Base-by-base conservation (phyloP, 2,113 vertebrate species). In the Sebastes fasciatus region DNA sequence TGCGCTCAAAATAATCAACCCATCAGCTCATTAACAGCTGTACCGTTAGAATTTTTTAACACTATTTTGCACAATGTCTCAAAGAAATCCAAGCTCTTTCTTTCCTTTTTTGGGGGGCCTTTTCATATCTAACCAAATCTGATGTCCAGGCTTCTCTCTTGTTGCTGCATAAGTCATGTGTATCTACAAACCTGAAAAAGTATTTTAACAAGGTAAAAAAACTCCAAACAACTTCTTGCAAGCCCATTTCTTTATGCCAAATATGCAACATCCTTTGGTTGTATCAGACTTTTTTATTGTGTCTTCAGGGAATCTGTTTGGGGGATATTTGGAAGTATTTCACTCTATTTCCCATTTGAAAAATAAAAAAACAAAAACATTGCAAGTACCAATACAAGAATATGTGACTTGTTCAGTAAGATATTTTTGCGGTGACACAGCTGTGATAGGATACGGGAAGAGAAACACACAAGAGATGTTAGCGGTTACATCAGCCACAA, bases 401-500 rank as follows among this genome's bases (percentile, higher is more conserved):
- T 65, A 62, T 23, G 52, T 69, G 64, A 70, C 2, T 42, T 21
- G 12, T 64, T 84, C 21, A 34, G 40, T 21, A 8, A 14, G 61
- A 19, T 57, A 48, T 61, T 61, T 65, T 46, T 51, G 26, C 71
- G 26, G 46, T 54, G 62, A 40, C 48, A 80, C 75, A 62, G 66
- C 52, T 79, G 64, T 78, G 65, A 78, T 16, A 45, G 74, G 48
- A 65, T 42, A 76, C 8, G 12, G 51, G 48, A 43, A 42, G 19
- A 51, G 3, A 65, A 73, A 77, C 64, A 74, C n/a, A 63, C 51
- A 68, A 26, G 45, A 75, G 66, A 66, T 79, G 48, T 81, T 58
- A 71, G 63, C 54, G 46, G 63, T 71, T 81, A 77, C 66, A 81
- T 75, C 70, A 89, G 80, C 42, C 79, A 88, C 79, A 82, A 69